Conservation (phyloP, 92 coral and sea anemone species). For the Palythoa grandis region DNA sequence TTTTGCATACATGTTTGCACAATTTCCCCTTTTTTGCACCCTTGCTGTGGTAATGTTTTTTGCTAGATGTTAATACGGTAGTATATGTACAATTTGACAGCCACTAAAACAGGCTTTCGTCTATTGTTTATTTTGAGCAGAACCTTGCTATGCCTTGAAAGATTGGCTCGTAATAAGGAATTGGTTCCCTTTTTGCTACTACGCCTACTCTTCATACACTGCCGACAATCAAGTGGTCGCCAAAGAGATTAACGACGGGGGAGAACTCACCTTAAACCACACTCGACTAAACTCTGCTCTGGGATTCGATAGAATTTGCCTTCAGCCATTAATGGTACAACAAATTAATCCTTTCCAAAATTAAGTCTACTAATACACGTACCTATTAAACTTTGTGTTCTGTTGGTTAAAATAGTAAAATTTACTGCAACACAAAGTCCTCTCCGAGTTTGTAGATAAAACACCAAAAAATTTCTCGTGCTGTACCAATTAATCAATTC, state of each 20-base stretch:
- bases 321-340: constrained; percentile 25
- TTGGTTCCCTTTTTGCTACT: constrained; percentile 32
- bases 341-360: background rate
- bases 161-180: background rate
- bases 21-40: too few relatives aligned
- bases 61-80: background rate
- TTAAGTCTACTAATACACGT: background rate
- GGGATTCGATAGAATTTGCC: constrained; percentile 31
- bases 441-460: too few relatives aligned
- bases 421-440: too few relatives aligned
- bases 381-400: background rate
- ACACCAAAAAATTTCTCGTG: too few relatives aligned
- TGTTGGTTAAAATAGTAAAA: background rate
- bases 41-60: too few relatives aligned
- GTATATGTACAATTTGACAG: background rate
- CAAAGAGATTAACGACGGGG: constrained; percentile 3
- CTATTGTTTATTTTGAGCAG: background rate
- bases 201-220: constrained; percentile 6
- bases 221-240: background rate
- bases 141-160: constrained; percentile 27
- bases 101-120: background rate
- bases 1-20: too few relatives aligned
- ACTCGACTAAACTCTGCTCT: constrained; percentile 5
- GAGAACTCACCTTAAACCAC: background rate
- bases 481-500: too few relatives aligned